Conservation (phyloP, 1,140 invertebrate species). For the Asbolus verrucosus region DNA sequence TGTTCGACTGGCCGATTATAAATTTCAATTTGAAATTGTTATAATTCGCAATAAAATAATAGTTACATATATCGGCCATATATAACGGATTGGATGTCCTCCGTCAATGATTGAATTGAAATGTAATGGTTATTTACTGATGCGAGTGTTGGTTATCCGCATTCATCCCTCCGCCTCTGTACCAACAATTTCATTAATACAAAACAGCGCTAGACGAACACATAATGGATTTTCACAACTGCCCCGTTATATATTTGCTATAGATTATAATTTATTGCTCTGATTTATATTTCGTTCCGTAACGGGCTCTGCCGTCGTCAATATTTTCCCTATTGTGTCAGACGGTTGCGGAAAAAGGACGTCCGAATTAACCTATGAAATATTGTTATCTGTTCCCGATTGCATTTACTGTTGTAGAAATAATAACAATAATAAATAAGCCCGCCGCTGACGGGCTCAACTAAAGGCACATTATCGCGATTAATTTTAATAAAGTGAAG, state of each 20-base stretch:
- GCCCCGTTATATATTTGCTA: not conserved
- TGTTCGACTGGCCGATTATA: not conserved
- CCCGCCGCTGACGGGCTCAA: not conserved
- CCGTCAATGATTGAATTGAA: constrained; percentile 24
- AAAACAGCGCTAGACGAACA: constrained; percentile 16
- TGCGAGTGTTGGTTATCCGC: constrained; percentile 24
- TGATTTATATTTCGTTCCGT: constrained; percentile 34
- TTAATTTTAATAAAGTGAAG: constrained; percentile 27
- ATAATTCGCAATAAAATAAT: constrained; percentile 34
- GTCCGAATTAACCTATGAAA: constrained; percentile 9
- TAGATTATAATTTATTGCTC: constrained; percentile 30
- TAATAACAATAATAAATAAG: constrained; percentile 29
- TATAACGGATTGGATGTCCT: not conserved
- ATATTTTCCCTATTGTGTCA: constrained; percentile 9
- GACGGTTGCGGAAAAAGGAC: constrained; percentile 7
- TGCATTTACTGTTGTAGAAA: not conserved
- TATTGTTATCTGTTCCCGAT: not conserved
- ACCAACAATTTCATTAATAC: constrained; percentile 35
- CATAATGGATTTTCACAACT: constrained; percentile 34
- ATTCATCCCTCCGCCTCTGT: not conserved
- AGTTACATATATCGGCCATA: constrained; percentile 7
- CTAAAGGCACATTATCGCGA: constrained; percentile 3
- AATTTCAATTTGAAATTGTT: constrained; percentile 4
- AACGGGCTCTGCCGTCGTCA: constrained; percentile 7
- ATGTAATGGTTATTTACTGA: constrained; percentile 31